Evolutionary conservation across 1,140 invertebrate species (phyloP).

Genomic region (Pachypsylla venusta): DNA sequence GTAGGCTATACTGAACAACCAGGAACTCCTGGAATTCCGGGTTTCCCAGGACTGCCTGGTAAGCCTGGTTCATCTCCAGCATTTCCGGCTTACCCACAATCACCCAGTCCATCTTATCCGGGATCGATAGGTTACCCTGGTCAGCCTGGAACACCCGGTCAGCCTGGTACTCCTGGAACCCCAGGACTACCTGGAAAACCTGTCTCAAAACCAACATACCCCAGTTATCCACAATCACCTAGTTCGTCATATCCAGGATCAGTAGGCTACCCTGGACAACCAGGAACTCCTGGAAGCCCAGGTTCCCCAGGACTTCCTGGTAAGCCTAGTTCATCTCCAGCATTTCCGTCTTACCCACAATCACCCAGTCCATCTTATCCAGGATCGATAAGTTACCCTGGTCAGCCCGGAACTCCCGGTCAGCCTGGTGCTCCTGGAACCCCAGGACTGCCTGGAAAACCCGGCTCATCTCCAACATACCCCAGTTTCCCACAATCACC

Average conservation of each 20-base stretch:
- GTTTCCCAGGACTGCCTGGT: constrained; percentile 21
- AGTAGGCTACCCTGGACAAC: constrained; percentile 15
- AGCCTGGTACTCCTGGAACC: constrained; percentile 17
- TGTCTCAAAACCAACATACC: background rate
- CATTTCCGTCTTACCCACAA: background rate
- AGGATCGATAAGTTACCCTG: background rate
- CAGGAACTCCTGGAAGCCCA: constrained; percentile 11
- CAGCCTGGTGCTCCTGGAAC: constrained; percentile 18
- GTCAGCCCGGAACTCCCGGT: constrained; percentile 17
- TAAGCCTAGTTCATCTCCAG: background rate
- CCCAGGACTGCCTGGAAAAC: constrained; percentile 15
- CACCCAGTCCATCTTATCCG: constrained; percentile 1
- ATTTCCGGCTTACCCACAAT: background rate
- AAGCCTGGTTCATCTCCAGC: background rate
- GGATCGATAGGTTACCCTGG: constrained; percentile 9
- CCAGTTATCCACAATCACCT: background rate
- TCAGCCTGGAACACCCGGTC: constrained; percentile 22
- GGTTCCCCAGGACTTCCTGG: background rate
- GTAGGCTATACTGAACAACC: constrained; percentile 24
- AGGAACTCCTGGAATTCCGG: constrained; percentile 22
- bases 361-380: background rate
- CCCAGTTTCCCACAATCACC: background rate
- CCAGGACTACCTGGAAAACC: background rate
- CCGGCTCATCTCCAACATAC: constrained; percentile 22
- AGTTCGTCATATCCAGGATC: background rate